Percentiles rank a stretch among this genome's conserved stretches.
Conservation (phyloP, 2,888 invertebrate species). For the Apamea epomidion region DNA sequence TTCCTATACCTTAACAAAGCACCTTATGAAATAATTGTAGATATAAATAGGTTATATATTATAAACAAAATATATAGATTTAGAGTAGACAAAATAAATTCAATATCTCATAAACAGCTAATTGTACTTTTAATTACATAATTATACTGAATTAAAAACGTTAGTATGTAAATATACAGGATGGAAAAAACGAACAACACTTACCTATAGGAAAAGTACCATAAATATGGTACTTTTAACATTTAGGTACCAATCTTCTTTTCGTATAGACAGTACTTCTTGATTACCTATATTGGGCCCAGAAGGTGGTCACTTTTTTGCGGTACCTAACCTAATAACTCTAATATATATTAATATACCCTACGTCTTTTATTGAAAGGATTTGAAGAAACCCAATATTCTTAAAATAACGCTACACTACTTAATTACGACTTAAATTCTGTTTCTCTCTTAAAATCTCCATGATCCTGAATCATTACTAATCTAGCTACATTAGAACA, state of each 20-base stretch:
- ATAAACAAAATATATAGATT: conserved; percentile 67
- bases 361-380: not conserved
- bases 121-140: conserved; percentile 83
- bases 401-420: not conserved
- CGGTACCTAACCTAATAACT: not conserved
- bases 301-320: not conserved
- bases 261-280: not conserved
- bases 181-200: conserved; percentile 15
- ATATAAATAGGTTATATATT: conserved; percentile 53
- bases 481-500: not conserved
- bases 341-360: not conserved
- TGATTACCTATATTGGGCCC: not conserved
- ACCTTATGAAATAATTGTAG: conserved; percentile 69
- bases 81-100: conserved; percentile 73
- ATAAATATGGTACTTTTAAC: not conserved
- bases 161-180: conserved; percentile 53
- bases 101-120: conserved; percentile 76
- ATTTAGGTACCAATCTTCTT: not conserved
- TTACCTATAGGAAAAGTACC: not conserved
- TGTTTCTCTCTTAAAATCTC: not conserved
- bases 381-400: conserved; percentile 1
- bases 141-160: conserved; percentile 57
- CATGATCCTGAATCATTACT: conserved; percentile 5
- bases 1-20: conserved; percentile 63
- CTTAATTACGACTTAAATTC: not conserved